Base-by-base conservation (phyloP, 2,888 invertebrate species). In the Macaria liturata region DNA sequence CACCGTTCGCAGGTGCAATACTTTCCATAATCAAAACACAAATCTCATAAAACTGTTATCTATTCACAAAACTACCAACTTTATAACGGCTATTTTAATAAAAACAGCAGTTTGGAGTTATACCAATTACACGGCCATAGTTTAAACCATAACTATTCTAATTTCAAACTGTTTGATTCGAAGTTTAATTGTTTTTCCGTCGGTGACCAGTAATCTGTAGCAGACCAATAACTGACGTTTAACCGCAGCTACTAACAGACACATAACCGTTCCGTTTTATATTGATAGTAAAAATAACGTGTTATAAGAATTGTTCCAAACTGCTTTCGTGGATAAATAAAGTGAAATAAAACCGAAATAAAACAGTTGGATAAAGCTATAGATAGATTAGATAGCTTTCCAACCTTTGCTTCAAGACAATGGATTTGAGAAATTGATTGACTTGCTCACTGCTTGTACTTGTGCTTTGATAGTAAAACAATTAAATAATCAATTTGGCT, bases 71-170 rank as follows among this genome's bases (percentile, higher is more conserved):
- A 51, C 51, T 45, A 39, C 37, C 51, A 5, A 37, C 51, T 51
- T 51, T 45, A 51, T 45, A 34, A 45, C 51, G 31, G 39, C 3
- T 9, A n/a, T 34, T 45, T 51, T 31, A 51, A 51, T 51, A 51
- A 51, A 51, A 51, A 34, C 51, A 44, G 20, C 50, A 50, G 45
- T 51, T 51, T 51, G 37, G 30, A n/a, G 45, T 51, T 39, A 45
- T 54, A 54, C 47, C 47, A 54, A 54, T 54, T 54, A 46, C 54
- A 64, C 51, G 46, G 50, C 45, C 45, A 49, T 50, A 60, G 53
- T 61, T 60, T 51, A 43, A 60, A 57, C 61, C 59, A 61, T 56
- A 54, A 53, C 62, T 62, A 43, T 54, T 54, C 46, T 34, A 6
- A 30, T 54, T 54, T 50, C 30, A 8, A 46, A 50, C 51, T 34